Conservation (phyloP, 2,797 vertebrate species). For the Pseudochirops corinnae region DNA sequence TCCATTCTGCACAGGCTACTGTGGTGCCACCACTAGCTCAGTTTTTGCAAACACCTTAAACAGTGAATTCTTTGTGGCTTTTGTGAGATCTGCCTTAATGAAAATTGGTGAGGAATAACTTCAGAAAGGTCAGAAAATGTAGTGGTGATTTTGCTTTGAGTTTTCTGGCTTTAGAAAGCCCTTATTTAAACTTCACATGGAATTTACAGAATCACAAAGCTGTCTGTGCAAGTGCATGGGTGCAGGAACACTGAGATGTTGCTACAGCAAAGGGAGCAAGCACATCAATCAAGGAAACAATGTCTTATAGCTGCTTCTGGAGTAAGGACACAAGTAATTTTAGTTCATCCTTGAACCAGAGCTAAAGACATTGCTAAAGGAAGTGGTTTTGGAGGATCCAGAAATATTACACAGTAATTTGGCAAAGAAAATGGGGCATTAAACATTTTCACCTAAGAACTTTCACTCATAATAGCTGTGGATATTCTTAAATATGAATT, state of each 20-base stretch:
- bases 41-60: not conserved
- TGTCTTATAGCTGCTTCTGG: not conserved
- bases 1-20: not conserved
- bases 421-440: conserved; percentile 62
- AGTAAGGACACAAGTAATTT: conserved; percentile 16
- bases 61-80: not conserved
- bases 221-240: not conserved
- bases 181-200: conserved; percentile 31
- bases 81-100: not conserved
- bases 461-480: not conserved
- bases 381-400: conserved; percentile 66
- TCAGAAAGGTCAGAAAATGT: not conserved
- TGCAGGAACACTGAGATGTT: conserved; percentile 27
- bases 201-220: conserved; percentile 24
- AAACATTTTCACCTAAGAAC: conserved; percentile 21
- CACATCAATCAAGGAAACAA: not conserved
- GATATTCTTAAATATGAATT: conserved; percentile 31
- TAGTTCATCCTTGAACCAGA: conserved; percentile 56
- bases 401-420: conserved; percentile 62
- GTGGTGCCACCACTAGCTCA: conserved; percentile 40
- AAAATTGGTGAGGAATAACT: conserved; percentile 10
- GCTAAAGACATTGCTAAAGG: conserved; percentile 40
- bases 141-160: not conserved
- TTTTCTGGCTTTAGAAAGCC: conserved; percentile 36
- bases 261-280: conserved; percentile 25